Base-by-base conservation (phyloP, 2,113 vertebrate species). In the Eonycteris spelaea region DNA sequence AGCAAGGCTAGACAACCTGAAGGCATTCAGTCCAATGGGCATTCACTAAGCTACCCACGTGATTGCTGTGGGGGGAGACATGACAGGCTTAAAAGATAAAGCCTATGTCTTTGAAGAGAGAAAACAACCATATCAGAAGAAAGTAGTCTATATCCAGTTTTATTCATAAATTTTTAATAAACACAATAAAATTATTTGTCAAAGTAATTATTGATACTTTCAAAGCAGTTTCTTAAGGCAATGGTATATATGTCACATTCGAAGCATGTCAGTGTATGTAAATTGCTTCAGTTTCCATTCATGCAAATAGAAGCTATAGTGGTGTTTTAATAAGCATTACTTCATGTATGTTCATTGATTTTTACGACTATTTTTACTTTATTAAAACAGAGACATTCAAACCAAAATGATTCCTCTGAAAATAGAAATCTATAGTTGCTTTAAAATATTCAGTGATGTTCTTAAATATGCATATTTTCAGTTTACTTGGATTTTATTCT, bases 381-480 rank as follows among this genome's bases (percentile, higher is more conserved):
- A 24, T 63, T 93, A 61, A 84, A 70, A 65, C 45, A 79, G 8
- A n/a, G 16, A 68, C 0, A 67, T 65, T 77, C 43, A 86, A 83
- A 84, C 16, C 16, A 68, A 45, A 75, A 84, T 67, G 3, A 91
- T 71, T 63, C 26, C 71, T 24, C 40, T 74, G 9, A 78, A 71
- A 40, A 38, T 40, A 48, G 57, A 86, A 35, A 65, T 90, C 12
- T 33, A 19, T 59, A 83, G 68, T 18, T 38, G 33, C 45, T 73
- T 93, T 59, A 91, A 84, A 89, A 70, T 96, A 83, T 18, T 16
- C 18, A 73, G 61, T 45, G 9, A 59, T 92, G 7, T 68, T 88
- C 59, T 94, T 96, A 51, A 79, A 82, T 88, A 40, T 82, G 24
- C 16, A 88, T 7, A 16, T 71, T 83, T 79, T 95, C 90, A 70